A percentile compares a stretch with the other conserved stretches of the same genome.
Evolutionary conservation across 1,140 invertebrate genomes (phyloP).

Genomic region (Papilio polytes): DNA sequence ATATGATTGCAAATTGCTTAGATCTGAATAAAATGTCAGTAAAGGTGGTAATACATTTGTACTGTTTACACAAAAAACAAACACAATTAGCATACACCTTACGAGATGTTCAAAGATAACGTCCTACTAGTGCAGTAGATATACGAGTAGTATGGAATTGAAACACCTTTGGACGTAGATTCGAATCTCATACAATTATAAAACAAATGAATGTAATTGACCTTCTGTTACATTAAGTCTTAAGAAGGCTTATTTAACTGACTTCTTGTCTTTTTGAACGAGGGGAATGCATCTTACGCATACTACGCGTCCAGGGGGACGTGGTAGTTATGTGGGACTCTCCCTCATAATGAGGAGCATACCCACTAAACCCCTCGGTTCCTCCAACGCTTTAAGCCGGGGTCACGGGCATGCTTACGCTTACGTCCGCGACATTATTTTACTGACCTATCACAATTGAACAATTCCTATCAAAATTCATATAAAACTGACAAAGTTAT

Average conservation of each 20-base stretch:
- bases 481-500: too few species aligned
- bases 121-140: neutral
- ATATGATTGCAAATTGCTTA: slow-evolving; percentile 18
- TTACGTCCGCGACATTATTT: too few species aligned
- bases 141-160: neutral
- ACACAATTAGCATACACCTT: neutral
- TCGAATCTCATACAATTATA: neutral
- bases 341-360: too few species aligned
- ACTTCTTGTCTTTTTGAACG: too few species aligned
- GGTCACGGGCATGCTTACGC: too few species aligned
- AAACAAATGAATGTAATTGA: neutral
- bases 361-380: too few species aligned
- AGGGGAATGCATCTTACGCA: too few species aligned
- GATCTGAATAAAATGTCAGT: slow-evolving; percentile 12
- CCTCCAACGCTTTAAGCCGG: too few species aligned
- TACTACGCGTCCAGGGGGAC: too few species aligned
- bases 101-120: neutral
- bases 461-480: too few species aligned
- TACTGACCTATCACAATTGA: neutral
- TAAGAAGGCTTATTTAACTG: neutral
- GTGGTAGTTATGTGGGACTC: too few species aligned
- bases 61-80: slow-evolving; percentile 3
- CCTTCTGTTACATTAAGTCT: neutral
- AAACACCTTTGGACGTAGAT: neutral
- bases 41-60: neutral